Percentiles rank a stretch among this genome's conserved stretches.
Conservation (phyloP, 2,113 vertebrate species). For the Trogon melanurus region DNA sequence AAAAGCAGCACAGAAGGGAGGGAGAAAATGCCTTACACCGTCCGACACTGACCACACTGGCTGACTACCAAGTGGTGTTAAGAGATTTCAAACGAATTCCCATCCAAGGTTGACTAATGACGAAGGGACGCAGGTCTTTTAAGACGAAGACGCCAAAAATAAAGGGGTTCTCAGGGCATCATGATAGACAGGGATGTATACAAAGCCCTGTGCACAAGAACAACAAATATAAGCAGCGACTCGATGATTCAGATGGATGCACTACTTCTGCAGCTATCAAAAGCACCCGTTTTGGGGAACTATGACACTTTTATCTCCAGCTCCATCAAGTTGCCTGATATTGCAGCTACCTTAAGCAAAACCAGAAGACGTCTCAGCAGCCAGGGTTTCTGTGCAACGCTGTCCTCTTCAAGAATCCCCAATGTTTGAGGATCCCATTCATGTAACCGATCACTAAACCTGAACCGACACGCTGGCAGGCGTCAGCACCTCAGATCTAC, state of each 20-base stretch:
- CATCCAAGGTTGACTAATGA: slow-evolving; percentile 49
- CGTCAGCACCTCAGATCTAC: neutral
- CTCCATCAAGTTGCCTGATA: neutral
- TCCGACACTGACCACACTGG: neutral
- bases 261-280: neutral
- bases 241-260: neutral
- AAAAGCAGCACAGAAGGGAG: slow-evolving; percentile 21
- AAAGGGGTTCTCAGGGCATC: slow-evolving; percentile 40
- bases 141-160: slow-evolving; percentile 45
- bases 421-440: fast-evolving
- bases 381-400: neutral
- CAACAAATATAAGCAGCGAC: neutral
- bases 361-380: neutral
- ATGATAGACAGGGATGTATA: slow-evolving; percentile 60
- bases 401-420: neutral
- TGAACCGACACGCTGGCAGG: neutral
- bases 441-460: neutral
- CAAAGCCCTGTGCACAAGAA: slow-evolving; percentile 65
- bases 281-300: neutral
- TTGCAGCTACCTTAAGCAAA: neutral
- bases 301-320: neutral
- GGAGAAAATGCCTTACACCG: slow-evolving; percentile 20
- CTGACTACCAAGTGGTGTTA: neutral
- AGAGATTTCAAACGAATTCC: slow-evolving; percentile 28
- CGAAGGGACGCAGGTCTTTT: slow-evolving; percentile 47